Percentiles rank a stretch among this genome's conserved stretches.
Evolutionary conservation across 2,113 vertebrate genomes (phyloP).

Genomic region (Oryzias woworae): DNA sequence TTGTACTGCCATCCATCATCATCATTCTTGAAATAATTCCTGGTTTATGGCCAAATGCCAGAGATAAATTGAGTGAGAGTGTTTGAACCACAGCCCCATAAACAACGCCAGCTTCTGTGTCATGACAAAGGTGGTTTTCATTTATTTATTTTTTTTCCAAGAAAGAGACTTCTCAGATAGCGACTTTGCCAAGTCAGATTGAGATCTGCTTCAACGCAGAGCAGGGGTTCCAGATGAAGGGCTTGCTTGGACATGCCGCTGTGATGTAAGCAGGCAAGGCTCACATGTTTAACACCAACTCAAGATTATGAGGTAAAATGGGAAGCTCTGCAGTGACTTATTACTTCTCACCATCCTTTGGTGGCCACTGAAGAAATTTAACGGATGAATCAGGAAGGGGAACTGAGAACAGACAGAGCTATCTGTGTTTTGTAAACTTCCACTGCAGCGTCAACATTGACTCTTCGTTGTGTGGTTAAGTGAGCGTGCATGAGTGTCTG

Average conservation of each 20-base stretch:
- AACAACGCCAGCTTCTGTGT: neutral
- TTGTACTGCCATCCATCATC: slow-evolving; percentile 2
- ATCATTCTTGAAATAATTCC: neutral
- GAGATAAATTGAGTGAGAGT: neutral
- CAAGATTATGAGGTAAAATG: slow-evolving; percentile 51
- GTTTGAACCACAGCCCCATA: neutral
- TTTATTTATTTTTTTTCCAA: neutral
- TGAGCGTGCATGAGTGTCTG: slow-evolving; percentile 1
- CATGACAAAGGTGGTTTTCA: neutral
- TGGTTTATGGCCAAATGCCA: neutral
- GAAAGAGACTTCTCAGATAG: neutral
- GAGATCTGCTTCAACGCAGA: slow-evolving; percentile 4
- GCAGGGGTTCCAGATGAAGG: slow-evolving; percentile 24
- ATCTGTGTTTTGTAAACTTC: slow-evolving; percentile 17
- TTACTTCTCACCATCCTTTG: slow-evolving; percentile 22
- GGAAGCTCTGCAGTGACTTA: slow-evolving; percentile 41
- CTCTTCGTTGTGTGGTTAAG: slow-evolving; percentile 17
- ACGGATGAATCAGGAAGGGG: slow-evolving; percentile 1
- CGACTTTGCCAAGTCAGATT: neutral
- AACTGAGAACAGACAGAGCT: neutral
- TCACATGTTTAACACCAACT: neutral
- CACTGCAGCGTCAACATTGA: slow-evolving; percentile 6
- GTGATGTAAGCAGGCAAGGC: slow-evolving; percentile 40
- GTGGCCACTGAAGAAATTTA: slow-evolving; percentile 31
- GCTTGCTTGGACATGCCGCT: slow-evolving; percentile 39